Evolutionary conservation across 2,797 vertebrate species (phyloP).

Genomic region (Scleropages formosus): DNA sequence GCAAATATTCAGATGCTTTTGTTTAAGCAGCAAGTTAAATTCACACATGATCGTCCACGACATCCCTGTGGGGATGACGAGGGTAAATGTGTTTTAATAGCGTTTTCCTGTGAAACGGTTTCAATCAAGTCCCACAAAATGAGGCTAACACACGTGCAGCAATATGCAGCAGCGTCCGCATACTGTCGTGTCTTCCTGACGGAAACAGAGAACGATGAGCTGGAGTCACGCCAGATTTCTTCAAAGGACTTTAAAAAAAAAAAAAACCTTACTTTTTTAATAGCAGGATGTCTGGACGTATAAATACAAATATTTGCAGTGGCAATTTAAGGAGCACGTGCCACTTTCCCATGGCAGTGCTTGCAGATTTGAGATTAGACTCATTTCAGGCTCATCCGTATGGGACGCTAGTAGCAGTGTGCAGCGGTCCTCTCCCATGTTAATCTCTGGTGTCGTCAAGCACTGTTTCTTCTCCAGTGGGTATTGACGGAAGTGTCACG

Average conservation of each 20-base stretch:
- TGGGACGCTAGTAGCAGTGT: not conserved
- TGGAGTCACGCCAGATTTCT: too few relatives aligned
- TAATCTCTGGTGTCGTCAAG: constrained; percentile 34
- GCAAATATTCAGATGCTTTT: too few relatives aligned
- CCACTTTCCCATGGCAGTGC: constrained; percentile 1
- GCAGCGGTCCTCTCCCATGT: constrained; percentile 12
- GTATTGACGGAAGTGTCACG: constrained; percentile 43
- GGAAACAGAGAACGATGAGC: too few relatives aligned
- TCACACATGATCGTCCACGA: too few relatives aligned
- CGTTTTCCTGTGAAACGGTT: not conserved
- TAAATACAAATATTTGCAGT: constrained; percentile 2
- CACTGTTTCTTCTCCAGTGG: constrained; percentile 24
- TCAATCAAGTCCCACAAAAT: too few relatives aligned
- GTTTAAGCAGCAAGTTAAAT: too few relatives aligned
- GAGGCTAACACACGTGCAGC: too few relatives aligned
- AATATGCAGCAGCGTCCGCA: too few relatives aligned
- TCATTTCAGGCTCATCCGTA: not conserved
- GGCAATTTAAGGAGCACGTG: not conserved
- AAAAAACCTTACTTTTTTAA: not conserved
- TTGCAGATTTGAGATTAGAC: not conserved
- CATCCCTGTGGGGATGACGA: too few relatives aligned
- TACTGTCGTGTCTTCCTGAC: too few relatives aligned
- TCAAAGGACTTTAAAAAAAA: too few relatives aligned
- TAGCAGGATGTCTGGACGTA: not conserved
- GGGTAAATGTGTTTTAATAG: constrained; percentile 8